Base-by-base conservation (phyloP, 64 coral and sea anemone genomes). In the Porites australiensis region DNA sequence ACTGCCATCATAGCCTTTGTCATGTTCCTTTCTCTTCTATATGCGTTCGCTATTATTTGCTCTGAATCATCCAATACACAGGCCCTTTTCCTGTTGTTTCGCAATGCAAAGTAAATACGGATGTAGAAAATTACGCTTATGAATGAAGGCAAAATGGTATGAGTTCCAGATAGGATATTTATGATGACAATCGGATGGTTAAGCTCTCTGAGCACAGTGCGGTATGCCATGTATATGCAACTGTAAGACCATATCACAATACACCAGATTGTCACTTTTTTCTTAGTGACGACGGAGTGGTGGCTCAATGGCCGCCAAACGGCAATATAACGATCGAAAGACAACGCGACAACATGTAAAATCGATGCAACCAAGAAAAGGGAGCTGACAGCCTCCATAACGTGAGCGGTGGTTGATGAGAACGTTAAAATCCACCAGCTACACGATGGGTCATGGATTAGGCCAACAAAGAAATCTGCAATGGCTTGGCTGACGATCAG, bases 371-470 rank as follows among this genome's bases (percentile, higher is more conserved):
- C 75, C 70, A 89, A 77, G 50, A 96, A 96, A 79, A 96, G 79
- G 0, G 95, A 96, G 22, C 90, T 92, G 4, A 81, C 20, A 37
- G 89, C 62, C 67, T 96, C 95, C 2, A 96, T 93, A 3, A 87
- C 18, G 19, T 75, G n/a, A 18, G 50, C 22, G 4, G 87, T 49
- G 6, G 8, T 80, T n/a, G 78, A 82, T 12, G 90, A 86, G 86
- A 96, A 93, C 8, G 95, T 96, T 57, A 83, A 11, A n/a, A 96
- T 50, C 95, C 95, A 96, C 95, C 95, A 96, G 2, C 89, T 82
- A n/a, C 86, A 85, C 15, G 90, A 20, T 2, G 87, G 86, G 50
- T 93, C 79, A 62, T 89, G 90, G 8, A 93, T 77, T 2, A 87
- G 19, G 3, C 95, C 95, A 1, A 96, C 95, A 64, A 90, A 93